Percentiles rank a stretch among this genome's conserved stretches.
phyloP scores from a whole-genome alignment of 1,140 invertebrate genomes.

The Zaprionus lachaisei region DNA sequence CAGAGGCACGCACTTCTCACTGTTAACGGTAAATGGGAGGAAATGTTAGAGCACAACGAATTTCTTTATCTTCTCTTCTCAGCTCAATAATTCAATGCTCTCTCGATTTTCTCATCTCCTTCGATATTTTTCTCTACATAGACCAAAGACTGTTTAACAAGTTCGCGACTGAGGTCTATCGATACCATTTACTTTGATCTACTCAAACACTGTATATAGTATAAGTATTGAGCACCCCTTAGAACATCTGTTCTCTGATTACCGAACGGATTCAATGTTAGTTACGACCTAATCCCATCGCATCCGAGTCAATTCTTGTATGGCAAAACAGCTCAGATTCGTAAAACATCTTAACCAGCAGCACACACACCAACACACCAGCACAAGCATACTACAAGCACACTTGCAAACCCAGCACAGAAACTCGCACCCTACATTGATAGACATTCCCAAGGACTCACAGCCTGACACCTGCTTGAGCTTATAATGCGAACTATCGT shows the following conservation, averaged over 20 bases:
- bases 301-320: slow-evolving; percentile 29
- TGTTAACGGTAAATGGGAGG: slow-evolving; percentile 88
- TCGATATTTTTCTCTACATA: slow-evolving; percentile 48
- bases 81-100: slow-evolving; percentile 11
- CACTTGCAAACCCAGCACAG: slow-evolving; percentile 39
- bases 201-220: slow-evolving; percentile 45
- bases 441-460: slow-evolving; percentile 29
- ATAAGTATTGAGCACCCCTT: slow-evolving; percentile 24
- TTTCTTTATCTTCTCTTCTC: slow-evolving; percentile 25
- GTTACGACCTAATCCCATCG: slow-evolving; percentile 53
- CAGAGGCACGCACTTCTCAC: slow-evolving; percentile 88
- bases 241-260: slow-evolving; percentile 14
- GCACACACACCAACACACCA: slow-evolving; percentile 46
- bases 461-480: slow-evolving; percentile 54
- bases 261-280: slow-evolving; percentile 45
- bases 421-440: not conserved
- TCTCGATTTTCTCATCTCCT: slow-evolving; percentile 19
- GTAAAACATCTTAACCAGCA: slow-evolving; percentile 54
- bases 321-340: slow-evolving; percentile 70
- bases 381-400: slow-evolving; percentile 36
- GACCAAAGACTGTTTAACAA: slow-evolving; percentile 49
- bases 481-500: slow-evolving; percentile 17
- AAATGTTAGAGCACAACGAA: slow-evolving; percentile 6
- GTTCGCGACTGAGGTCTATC: slow-evolving; percentile 45
- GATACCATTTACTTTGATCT: slow-evolving; percentile 20